Base-by-base conservation (phyloP, 2,888 invertebrate species). In the Morpho helenor region DNA sequence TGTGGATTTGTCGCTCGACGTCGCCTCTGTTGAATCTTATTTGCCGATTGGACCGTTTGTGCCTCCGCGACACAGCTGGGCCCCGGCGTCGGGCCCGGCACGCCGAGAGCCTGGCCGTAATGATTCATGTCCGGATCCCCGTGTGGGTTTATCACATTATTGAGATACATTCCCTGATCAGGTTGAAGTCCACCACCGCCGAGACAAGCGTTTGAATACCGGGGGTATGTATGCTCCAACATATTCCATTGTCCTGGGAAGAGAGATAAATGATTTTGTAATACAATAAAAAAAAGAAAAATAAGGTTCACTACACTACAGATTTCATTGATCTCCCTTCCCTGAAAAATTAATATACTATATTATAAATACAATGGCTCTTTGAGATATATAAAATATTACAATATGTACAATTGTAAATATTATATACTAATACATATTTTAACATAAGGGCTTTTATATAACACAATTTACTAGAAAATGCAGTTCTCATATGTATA, bases 211-310 rank as follows among this genome's bases (percentile, higher is more conserved):
- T 92, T 92, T 80, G 93, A 91, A 91, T 94, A 95, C 82, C 95
- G 94, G 80, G 95, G 92, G 87, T 95, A 95, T 79, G 94, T 93
- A 87, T 95, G 94, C 92, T 96, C 95, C 93, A 95, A 93, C 92
- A 95, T 94, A 87, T 94, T 94, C 96, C 96, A 96, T 91, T 95
- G 95, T 91, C 95, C 95, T 95, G 94, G 93, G 93, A 93, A 91
- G 89, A 90, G 89, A 91, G 90, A 89, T 88, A 91, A 92, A 92
- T 84, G 88, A 79, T 78, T 80, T 79, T 80, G 78, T 78, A 82
- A 76, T 76, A 79, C 73, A 79, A 69, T 71, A 70, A 31, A 67
- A 74, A 69, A 68, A 70, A 64, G 69, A 73, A 56, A 70, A 63
- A 66, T 63, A 65, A 55, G 62, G 62, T 64, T 61, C 56, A 66